Conservation (phyloP, 2,888 invertebrate genomes). For the Eupithecia inturbata region DNA sequence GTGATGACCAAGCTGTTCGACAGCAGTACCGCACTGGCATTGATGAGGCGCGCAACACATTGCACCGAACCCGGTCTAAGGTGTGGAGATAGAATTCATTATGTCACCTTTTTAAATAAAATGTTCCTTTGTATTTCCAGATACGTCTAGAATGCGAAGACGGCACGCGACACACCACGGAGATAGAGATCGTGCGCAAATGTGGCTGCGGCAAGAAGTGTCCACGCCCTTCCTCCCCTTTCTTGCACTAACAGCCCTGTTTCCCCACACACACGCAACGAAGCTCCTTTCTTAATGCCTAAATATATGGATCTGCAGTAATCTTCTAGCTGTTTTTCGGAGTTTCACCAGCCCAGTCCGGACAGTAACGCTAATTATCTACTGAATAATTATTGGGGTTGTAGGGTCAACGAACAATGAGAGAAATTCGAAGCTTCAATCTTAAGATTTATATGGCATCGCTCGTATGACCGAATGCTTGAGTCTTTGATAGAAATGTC, state of each 20-base stretch:
- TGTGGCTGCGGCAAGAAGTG: slow-evolving; percentile 98
- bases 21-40: too few species aligned
- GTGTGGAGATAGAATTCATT: too few species aligned
- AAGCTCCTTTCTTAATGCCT: too few species aligned
- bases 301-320: too few species aligned
- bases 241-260: slow-evolving; percentile 59
- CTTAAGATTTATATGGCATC: neutral
- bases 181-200: slow-evolving; percentile 97
- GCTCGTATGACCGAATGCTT: neutral
- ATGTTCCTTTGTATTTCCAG: slow-evolving; percentile 68
- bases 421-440: neutral
- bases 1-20: too few species aligned
- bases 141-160: slow-evolving; percentile 96
- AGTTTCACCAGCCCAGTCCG: neutral
- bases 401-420: neutral
- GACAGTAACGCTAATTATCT: neutral
- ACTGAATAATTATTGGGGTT: too few species aligned
- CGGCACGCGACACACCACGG: slow-evolving; percentile 96
- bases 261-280: neutral
- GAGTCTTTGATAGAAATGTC: neutral
- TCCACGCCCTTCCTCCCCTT: slow-evolving; percentile 56
- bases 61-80: too few species aligned
- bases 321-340: neutral
- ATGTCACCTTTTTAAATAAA: too few species aligned
- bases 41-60: too few species aligned